phyloP scores from a whole-genome alignment of 1,140 invertebrate species.

The Neotoxoptera formosana region DNA sequence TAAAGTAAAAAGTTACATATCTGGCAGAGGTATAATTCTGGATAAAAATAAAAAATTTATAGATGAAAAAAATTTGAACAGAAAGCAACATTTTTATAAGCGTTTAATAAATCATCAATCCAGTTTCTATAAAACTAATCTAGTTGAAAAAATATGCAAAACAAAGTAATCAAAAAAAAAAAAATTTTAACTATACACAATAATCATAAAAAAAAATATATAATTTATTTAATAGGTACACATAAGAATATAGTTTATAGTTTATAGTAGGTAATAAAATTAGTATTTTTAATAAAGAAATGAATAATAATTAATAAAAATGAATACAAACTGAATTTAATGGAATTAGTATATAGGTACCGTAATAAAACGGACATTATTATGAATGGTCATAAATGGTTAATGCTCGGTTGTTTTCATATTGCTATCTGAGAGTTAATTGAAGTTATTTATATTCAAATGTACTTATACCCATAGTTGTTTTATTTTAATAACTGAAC shows the following conservation, averaged over 20 bases:
- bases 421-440: neutral
- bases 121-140: neutral
- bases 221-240: neutral
- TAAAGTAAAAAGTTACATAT: neutral
- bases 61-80: neutral
- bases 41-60: neutral
- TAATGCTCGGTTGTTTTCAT: neutral
- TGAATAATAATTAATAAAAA: conserved; percentile 8
- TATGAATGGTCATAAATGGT: neutral
- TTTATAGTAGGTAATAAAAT: neutral
- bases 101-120: neutral
- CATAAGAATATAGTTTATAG: neutral
- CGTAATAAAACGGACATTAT: neutral
- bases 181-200: neutral
- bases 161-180: no score
- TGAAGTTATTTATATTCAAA: neutral
- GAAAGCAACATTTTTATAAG: neutral
- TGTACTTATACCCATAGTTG: neutral
- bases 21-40: neutral
- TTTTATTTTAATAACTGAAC: neutral
- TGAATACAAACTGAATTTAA: neutral
- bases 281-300: neutral
- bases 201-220: neutral
- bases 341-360: neutral
- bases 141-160: no score